Percentiles rank a stretch among this genome's conserved stretches.
phyloP scores from a whole-genome alignment of 2,113 vertebrate genomes.

The Odocoileus hemionus region DNA sequence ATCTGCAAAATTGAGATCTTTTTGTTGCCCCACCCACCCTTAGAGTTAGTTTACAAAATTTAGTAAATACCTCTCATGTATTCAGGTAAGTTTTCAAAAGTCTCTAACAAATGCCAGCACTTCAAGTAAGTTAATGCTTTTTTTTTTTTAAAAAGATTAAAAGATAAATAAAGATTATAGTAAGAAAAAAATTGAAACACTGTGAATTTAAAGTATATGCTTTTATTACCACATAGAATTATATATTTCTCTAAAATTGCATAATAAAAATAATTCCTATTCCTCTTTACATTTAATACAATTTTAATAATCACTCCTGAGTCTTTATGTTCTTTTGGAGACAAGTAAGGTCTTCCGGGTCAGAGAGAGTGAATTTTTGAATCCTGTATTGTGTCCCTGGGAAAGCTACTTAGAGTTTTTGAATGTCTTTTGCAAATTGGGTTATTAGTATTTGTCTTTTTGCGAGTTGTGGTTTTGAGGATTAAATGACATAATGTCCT shows the following conservation, averaged over 20 bases:
- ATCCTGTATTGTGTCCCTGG: background rate
- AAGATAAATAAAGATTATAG: background rate
- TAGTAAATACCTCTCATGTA: background rate
- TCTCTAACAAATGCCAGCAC: background rate
- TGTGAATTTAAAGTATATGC: conserved; percentile 15
- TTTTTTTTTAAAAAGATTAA: background rate
- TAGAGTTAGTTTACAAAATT: background rate
- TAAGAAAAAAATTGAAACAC: conserved; percentile 17
- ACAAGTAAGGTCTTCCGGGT: background rate
- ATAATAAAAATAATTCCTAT: background rate
- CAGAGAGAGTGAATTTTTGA: background rate
- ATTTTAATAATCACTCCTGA: background rate
- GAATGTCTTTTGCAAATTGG: background rate
- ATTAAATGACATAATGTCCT: conserved; percentile 1
- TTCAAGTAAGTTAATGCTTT: background rate
- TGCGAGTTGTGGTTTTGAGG: background rate
- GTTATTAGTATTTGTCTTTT: background rate
- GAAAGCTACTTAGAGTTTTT: background rate
- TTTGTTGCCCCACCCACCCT: background rate
- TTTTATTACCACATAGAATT: background rate
- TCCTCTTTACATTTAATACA: conserved; percentile 16
- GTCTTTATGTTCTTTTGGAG: background rate
- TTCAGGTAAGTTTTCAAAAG: background rate
- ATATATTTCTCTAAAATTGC: background rate
- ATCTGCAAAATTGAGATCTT: background rate